Evolutionary conservation across 2,113 vertebrate species (phyloP), one percentile per base, ranked within the genome.

Genomic region (Speoplatyrhinus poulsoni): DNA sequence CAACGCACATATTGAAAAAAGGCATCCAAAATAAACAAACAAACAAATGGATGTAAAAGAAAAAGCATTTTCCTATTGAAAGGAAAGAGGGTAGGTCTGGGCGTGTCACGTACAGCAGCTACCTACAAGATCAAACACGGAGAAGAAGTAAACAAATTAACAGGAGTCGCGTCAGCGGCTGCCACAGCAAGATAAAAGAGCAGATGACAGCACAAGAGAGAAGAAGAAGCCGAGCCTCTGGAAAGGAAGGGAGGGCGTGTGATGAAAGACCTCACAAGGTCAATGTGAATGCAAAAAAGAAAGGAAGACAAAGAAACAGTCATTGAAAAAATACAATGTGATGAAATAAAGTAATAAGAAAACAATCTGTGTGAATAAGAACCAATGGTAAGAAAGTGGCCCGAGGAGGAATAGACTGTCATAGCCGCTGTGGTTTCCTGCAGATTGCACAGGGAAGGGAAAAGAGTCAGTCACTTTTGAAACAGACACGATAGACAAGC

Each of bases 381-480:
- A 41, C 36, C 6, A 41, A 41, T 77, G 76, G 90, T 83, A 76
- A 87, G 69, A 83, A 82, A 88, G 76, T 50, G 46, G 73, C 88
- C 82, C 87, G 76, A 68, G 69, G 77, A 85, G 75, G 82, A 76
- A 86, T 69, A 87, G 67, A 81, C 76, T 65, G 73, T 89, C 83
- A 85, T 47, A 77, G 80, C 80, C 82, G 33, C 52, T 62, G 53
- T 75, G 78, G 63, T 70, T 79, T 88, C 88, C 90, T 92, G 86
- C 85, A 87, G 87, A 88, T 88, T 89, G 87, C 82, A 90, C 88
- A 92, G 76, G 83, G 91, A 85, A 90, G 87, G 80, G 88, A 92
- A 80, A 91, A 46, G 79, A 72, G 86, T 87, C 86, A 88, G 85
- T 84, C 78, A 84, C 69, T 82, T 88, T 80, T 58, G 15, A 68